Percentiles rank a stretch among this genome's conserved stretches.
phyloP scores from a whole-genome alignment of 2,113 vertebrate species.

The Mixornis gularis region DNA sequence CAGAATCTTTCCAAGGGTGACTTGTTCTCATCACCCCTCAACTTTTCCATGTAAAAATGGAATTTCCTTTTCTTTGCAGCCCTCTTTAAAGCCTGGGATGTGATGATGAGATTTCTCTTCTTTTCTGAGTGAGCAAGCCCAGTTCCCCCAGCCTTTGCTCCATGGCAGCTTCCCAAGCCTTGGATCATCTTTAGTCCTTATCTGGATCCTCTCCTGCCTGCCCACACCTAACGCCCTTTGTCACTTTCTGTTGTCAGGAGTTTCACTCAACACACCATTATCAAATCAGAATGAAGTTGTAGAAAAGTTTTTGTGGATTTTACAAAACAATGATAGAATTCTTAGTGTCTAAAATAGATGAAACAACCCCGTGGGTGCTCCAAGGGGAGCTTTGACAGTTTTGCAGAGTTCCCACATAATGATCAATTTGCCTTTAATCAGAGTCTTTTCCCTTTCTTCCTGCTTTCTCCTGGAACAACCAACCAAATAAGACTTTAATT shows the following conservation, averaged over 20 bases:
- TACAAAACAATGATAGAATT: neutral
- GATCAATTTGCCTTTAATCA: neutral
- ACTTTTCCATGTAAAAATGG: neutral
- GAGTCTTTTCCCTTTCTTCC: neutral
- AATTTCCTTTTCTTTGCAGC: neutral
- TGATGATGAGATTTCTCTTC: neutral
- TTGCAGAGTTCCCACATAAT: neutral
- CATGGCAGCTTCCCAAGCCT: neutral
- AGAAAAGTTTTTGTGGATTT: neutral
- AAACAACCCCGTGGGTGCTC: neutral
- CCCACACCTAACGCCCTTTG: neutral
- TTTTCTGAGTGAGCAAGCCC: neutral
- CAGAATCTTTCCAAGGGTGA: fast-evolving
- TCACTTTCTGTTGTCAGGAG: neutral
- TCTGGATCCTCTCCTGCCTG: neutral
- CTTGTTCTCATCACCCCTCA: neutral
- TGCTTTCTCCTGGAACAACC: neutral
- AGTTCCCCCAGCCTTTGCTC: neutral
- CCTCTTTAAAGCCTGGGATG: neutral
- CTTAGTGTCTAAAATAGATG: neutral
- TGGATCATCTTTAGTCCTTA: neutral
- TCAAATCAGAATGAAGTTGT: neutral
- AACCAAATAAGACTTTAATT: neutral
- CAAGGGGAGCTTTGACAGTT: neutral
- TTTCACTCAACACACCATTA: neutral